Base-by-base conservation (phyloP, 2,797 vertebrate species). In the Siniperca scherzeri region DNA sequence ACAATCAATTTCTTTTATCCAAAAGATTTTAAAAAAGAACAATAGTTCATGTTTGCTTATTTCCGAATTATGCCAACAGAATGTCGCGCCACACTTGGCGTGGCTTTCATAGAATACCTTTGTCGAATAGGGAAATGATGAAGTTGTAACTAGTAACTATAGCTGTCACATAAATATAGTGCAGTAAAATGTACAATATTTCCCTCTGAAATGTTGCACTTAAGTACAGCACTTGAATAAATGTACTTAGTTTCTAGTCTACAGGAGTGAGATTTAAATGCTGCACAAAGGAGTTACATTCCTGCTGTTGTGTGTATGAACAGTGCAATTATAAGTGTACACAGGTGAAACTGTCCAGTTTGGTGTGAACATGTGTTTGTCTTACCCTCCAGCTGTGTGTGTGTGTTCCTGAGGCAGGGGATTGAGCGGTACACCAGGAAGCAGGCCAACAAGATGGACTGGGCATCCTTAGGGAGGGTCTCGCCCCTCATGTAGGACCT, bases 381-480 rank as follows among this genome's bases (percentile, higher is more conserved):
- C 78, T 89, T 81, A 96, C 95, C 94, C 74, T 95, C 91, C 77
- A 96, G 89, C 71, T 94, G 90, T 77, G 86, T 84, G 44, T 89
- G 88, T 48, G 96, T 93, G 86, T 96, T 97, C 59, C 89, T 94
- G 0, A 96, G 96, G 0, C 94, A 96, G 0, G 97, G 98, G 81
- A 99, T 95, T 0, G 98, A 97, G 87, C 98, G 96, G 92, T 99
- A 99, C 52, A 98, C 96, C 4, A 99, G 95, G 91, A 99, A 99
- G 88, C 97, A 98, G 65, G 98, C 97, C 92, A 99, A 89, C 95
- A 96, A 95, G 87, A 91, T 93, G 22, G 95, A 94, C 53, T 96
- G 96, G 0, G 91, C 60, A 22, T 91, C 89, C 16, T 95, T 95
- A 5, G 95, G 93, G 0, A 94, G 88, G 42, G 91, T 87, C 89